Conservation (phyloP, 2,797 vertebrate species). For the Morus bassanus region DNA sequence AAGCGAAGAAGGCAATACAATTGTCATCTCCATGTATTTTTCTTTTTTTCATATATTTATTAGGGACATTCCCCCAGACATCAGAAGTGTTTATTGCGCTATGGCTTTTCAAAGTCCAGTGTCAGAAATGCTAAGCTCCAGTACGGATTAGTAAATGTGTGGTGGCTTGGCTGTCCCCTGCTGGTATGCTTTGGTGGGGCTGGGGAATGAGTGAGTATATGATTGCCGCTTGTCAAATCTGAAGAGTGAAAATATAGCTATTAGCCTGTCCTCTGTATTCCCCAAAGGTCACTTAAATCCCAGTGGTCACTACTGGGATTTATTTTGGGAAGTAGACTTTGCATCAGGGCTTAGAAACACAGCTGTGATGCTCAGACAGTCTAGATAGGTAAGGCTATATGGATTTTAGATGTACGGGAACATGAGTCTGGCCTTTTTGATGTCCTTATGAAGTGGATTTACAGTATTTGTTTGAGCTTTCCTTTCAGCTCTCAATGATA, state of each 20-base stretch:
- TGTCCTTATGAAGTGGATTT: conserved; percentile 64
- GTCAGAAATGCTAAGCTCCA: background rate
- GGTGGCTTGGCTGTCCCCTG: conserved; percentile 11
- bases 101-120: background rate
- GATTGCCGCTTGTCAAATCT: conserved; percentile 47
- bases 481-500: background rate
- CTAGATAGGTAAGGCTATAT: conserved; percentile 36
- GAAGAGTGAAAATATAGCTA: conserved; percentile 40
- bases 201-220: background rate
- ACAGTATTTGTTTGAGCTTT: conserved; percentile 26
- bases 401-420: conserved; percentile 52
- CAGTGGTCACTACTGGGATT: conserved; percentile 58
- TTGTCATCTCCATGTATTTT: background rate
- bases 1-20: background rate
- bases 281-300: conserved; percentile 66
- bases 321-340: conserved; percentile 55
- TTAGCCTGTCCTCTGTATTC: conserved; percentile 59
- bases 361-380: conserved; percentile 35
- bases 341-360: conserved; percentile 19
- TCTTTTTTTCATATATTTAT: background rate
- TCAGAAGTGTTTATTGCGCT: background rate
- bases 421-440: conserved; percentile 2
- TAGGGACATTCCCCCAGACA: background rate
- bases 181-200: conserved; percentile 23
- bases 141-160: conserved; percentile 3